Conservation (phyloP, 2,113 vertebrate genomes). For the Lasiurus cinereus region DNA sequence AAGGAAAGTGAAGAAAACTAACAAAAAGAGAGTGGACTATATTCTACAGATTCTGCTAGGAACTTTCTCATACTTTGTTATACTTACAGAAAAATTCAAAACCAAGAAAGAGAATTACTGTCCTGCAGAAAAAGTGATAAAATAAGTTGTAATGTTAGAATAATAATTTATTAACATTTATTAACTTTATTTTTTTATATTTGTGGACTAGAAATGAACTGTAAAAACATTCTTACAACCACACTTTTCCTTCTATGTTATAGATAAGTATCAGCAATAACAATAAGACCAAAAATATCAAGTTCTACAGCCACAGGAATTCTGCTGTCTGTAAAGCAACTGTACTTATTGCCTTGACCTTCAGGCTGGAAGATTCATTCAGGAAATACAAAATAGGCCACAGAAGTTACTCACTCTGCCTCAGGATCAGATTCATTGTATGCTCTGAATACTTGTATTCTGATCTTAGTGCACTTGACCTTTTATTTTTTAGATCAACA, state of each 20-base stretch:
- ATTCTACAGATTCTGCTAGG: neutral
- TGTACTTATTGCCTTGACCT: constrained; percentile 15
- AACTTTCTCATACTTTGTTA: neutral
- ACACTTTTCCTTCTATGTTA: neutral
- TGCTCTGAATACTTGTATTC: constrained; percentile 24
- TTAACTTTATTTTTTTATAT: neutral
- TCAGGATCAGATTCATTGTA: constrained; percentile 16
- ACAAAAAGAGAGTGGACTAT: neutral
- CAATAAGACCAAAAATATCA: neutral
- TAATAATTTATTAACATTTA: neutral
- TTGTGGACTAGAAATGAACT: neutral
- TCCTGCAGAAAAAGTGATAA: neutral
- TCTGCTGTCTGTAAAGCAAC: neutral
- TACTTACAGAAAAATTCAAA: constrained; percentile 27
- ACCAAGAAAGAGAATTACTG: neutral
- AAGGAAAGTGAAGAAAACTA: constrained; percentile 12
- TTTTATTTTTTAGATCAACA: constrained; percentile 54
- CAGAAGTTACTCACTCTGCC: constrained; percentile 43
- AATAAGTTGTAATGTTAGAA: neutral
- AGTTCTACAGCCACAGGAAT: neutral
- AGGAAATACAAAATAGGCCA: constrained; percentile 47
- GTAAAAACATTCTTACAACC: neutral
- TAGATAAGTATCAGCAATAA: neutral
- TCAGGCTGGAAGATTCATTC: constrained; percentile 24
- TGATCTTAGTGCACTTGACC: constrained; percentile 18